Conservation (phyloP, 2,888 invertebrate genomes). For the Dryadula phaetusa region DNA sequence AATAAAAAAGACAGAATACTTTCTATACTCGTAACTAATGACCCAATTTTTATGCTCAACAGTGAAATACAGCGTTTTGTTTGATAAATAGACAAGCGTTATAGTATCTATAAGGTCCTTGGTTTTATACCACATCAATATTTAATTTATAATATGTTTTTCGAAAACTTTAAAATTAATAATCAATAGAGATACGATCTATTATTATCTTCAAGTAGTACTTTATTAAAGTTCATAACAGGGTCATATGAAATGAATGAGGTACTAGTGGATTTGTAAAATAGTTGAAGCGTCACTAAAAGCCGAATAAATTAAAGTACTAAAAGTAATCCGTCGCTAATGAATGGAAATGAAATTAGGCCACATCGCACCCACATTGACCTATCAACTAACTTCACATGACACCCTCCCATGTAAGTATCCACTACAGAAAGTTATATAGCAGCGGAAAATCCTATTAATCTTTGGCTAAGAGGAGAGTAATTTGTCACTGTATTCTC, state of each 20-base stretch:
- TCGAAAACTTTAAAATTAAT: too few relatives aligned
- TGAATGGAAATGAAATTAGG: conserved; percentile 35
- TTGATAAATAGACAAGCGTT: too few relatives aligned
- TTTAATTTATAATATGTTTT: too few relatives aligned
- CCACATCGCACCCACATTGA: conserved; percentile 15
- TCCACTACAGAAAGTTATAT: neutral
- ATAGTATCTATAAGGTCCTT: too few relatives aligned
- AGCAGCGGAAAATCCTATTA: neutral
- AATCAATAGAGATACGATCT: too few relatives aligned
- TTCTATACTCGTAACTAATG: too few relatives aligned
- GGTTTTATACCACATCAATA: too few relatives aligned
- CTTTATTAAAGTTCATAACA: neutral
- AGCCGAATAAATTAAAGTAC: conserved; percentile 1
- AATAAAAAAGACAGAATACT: too few relatives aligned
- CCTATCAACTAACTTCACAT: conserved; percentile 9
- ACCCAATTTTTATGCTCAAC: too few relatives aligned
- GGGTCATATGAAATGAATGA: neutral
- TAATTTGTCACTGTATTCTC: neutral
- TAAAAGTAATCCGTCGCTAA: conserved; percentile 26
- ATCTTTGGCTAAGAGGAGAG: neutral
- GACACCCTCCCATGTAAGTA: neutral
- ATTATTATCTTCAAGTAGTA: too few relatives aligned
- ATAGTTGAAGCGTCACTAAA: conserved; percentile 1
- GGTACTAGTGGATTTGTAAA: neutral
- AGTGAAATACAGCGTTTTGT: too few relatives aligned